Evolutionary conservation across 2,888 invertebrate genomes (phyloP).

Genomic region (Terebella lapidaria): DNA sequence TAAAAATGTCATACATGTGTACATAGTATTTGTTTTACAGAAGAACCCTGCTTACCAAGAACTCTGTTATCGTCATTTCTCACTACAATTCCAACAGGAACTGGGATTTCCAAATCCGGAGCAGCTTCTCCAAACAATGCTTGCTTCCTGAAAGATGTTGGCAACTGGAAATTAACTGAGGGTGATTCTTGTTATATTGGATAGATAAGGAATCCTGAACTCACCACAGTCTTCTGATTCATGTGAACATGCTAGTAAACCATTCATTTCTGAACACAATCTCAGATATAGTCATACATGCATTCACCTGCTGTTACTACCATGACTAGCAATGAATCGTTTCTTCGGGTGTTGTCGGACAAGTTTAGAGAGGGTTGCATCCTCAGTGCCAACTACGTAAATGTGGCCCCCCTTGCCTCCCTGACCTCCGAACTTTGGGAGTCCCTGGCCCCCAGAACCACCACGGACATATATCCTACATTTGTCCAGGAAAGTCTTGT

Average conservation of each 20-base stretch:
- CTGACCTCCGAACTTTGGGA: conserved; percentile 75
- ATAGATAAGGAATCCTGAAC: no score
- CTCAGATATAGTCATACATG: background rate
- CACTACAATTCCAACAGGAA: conserved; percentile 77
- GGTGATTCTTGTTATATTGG: no score
- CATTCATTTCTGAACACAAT: no score
- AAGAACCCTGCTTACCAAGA: conserved; percentile 63
- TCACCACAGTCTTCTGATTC: no score
- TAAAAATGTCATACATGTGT: no score
- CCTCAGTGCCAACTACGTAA: conserved; percentile 57
- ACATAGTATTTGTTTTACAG: no score
- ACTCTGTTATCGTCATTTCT: conserved; percentile 64
- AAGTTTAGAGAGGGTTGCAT: conserved; percentile 47
- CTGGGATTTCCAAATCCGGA: conserved; percentile 65
- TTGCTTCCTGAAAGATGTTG: no score
- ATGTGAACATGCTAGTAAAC: no score
- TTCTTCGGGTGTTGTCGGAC: conserved; percentile 57
- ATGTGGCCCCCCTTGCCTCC: conserved; percentile 91
- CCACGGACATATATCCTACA: conserved; percentile 74
- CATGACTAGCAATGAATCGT: conserved; percentile 65
- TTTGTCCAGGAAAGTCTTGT: conserved; percentile 68
- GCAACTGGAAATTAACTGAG: no score
- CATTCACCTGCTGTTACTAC: conserved; percentile 66
- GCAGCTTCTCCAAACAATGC: conserved; percentile 65
- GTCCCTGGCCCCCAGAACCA: conserved; percentile 76